Conservation (phyloP, 2,888 invertebrate genomes). For the Bombylius discolor region DNA sequence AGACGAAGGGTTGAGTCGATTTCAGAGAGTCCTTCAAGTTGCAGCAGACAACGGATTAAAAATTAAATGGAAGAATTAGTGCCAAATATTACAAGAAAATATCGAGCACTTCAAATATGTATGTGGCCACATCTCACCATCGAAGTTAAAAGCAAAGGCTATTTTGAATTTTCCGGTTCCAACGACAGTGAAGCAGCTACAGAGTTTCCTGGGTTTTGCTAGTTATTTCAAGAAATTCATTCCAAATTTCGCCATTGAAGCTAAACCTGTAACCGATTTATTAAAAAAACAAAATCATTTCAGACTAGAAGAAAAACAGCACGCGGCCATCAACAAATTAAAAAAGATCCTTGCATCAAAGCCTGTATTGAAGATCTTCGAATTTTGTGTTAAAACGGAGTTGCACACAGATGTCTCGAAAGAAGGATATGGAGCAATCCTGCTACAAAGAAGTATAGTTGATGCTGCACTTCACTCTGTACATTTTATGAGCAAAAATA, state of each 20-base stretch:
- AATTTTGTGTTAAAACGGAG: background rate
- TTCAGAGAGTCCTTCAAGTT: background rate
- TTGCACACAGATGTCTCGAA: background rate
- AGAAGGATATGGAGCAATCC: background rate
- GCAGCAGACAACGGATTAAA: background rate
- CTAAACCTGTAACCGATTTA: conserved; percentile 2
- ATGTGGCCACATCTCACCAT: background rate
- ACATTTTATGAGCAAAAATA: conserved; percentile 6
- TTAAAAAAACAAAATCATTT: background rate
- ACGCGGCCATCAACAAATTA: background rate
- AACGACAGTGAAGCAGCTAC: conserved; percentile 4
- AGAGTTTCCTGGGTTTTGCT: conserved; percentile 8
- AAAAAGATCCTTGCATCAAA: background rate
- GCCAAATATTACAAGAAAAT: background rate
- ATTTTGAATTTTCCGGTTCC: conserved; percentile 1
- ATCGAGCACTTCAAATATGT: background rate
- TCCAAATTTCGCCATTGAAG: conserved; percentile 1
- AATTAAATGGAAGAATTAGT: background rate
- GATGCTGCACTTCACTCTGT: conserved; percentile 1
- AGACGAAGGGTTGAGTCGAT: background rate
- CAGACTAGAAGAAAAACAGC: background rate
- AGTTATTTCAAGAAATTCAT: conserved; percentile 8
- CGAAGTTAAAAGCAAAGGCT: background rate
- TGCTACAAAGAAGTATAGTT: background rate
- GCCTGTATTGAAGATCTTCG: background rate